Base-by-base conservation (phyloP, 2,113 vertebrate genomes). In the Propithecus coquereli region DNA sequence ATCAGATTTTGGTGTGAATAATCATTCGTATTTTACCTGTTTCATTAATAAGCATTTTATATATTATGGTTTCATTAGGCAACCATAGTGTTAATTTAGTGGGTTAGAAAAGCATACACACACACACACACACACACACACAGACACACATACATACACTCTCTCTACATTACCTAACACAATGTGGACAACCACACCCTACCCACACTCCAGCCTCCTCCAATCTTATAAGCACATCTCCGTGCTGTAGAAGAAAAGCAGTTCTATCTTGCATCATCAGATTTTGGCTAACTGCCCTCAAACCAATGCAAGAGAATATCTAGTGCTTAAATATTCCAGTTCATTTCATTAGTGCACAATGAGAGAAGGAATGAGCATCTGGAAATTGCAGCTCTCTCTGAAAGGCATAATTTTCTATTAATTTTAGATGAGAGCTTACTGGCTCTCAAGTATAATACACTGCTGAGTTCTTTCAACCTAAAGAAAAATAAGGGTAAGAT, bases 401-500 rank as follows among this genome's bases (percentile, higher is more conserved):
- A 98, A 98, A 98, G 97, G 94, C 91, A 98, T 97, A 96, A 97
- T 98, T 98, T 98, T 74, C 91, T 85, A 97, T 98, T 98, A 98
- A 98, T 98, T 98, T 98, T 93, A 97, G 70, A 93, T 97, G 96
- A 98, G 96, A 98, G 93, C 97, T 98, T 98, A 95, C 95, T 97
- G 82, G 87, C 85, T 97, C 94, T 96, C 90, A 97, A 95, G 96
- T 97, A 98, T 98, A 97, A 61, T 83, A 82, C 37, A 97, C 80
- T 90, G 84, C 95, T 97, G 98, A 96, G 91, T 97, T 98, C 95
- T 97, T 97, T 95, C 83, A 95, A 79, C 96, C 90, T 98, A 82
- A 87, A 73, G 5, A 27, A 37, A 52, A 6, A 25, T 25, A 85
- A 68, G 70, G 77, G 32, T 7, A 16, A 0, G 13, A 2, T 6